Evolutionary conservation across 2,113 vertebrate species (phyloP), one percentile per base, ranked within the genome.

Genomic region (Oreochromis spilurus): DNA sequence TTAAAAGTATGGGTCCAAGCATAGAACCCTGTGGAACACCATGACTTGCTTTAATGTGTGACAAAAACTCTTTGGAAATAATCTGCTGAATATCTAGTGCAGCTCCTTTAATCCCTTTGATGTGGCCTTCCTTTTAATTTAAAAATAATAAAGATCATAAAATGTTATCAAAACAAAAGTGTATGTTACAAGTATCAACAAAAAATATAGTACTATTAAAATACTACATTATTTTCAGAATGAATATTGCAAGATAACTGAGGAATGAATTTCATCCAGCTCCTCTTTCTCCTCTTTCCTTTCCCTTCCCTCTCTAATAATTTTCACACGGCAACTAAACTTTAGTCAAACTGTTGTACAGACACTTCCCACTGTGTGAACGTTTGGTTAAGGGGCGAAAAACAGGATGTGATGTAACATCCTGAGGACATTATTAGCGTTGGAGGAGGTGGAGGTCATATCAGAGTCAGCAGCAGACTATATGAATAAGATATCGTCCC

Each of bases 371-470:
- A 54, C 48, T 38, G 83, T 40, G 62, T 78, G 70, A 29, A 65
- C 19, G 3, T 7, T 26, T 19, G 29, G 38, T 57, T 60, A 21
- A 8, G 79, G 43, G 24, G 40, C 88, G 88, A 92, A 94, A 89
- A 93, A 95, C 92, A 93, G 94, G 93, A 93, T 55, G 90, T 91
- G 90, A 93, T 90, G 82, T 84, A 82, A 93, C 87, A 80, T 91
- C 89, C 87, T 19, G 38, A 48, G 57, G 84, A 26, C 89, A 72
- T 86, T 84, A 87, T 86, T 90, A 92, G 86, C 50, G 3, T 6
- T 7, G 9, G 55, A 84, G 84, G 84, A 88, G 84, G 80, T 86
- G 83, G 86, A 86, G 89, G 91, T 89, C 89, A 78, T 24, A 36
- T 9, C 50, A 24, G 84, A 75, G 84, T 83, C 26, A 50, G 16